Evolutionary conservation across 2,888 invertebrate genomes (phyloP).

Genomic region (Thysanoteuthis rhombus): DNA sequence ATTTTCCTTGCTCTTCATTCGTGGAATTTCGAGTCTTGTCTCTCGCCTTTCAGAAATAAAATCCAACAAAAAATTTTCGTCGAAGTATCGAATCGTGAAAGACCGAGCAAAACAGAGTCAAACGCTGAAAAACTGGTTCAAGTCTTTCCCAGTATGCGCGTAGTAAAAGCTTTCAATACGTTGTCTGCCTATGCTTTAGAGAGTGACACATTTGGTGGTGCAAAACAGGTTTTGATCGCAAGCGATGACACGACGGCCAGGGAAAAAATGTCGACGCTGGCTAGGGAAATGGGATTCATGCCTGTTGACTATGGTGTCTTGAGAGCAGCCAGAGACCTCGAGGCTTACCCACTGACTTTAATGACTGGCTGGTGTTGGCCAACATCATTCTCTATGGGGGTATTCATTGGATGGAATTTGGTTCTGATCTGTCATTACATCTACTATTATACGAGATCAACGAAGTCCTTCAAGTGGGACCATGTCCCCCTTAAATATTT

Average conservation of each 20-base stretch:
- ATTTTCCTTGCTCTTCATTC: constrained; percentile 54
- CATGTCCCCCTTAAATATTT: constrained; percentile 50
- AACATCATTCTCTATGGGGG: constrained; percentile 47
- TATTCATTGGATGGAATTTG: constrained; percentile 54
- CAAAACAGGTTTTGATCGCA: constrained; percentile 50
- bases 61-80: constrained; percentile 51
- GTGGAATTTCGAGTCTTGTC: constrained; percentile 49
- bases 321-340: constrained; percentile 50
- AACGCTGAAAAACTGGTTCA: constrained; percentile 46
- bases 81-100: constrained; percentile 57
- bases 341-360: constrained; percentile 44
- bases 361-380: constrained; percentile 56
- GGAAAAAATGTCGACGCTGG: constrained; percentile 45
- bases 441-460: neutral
- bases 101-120: constrained; percentile 45
- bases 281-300: constrained; percentile 54
- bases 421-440: neutral
- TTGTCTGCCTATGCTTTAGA: constrained; percentile 59
- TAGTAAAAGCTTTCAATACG: constrained; percentile 61
- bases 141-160: constrained; percentile 40
- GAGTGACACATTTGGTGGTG: constrained; percentile 46
- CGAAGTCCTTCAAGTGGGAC: neutral
- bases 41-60: constrained; percentile 40
- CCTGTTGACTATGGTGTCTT: constrained; percentile 53
- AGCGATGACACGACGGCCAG: constrained; percentile 47